Conservation (phyloP, 2,113 vertebrate species). For the Phaetusa simplex region DNA sequence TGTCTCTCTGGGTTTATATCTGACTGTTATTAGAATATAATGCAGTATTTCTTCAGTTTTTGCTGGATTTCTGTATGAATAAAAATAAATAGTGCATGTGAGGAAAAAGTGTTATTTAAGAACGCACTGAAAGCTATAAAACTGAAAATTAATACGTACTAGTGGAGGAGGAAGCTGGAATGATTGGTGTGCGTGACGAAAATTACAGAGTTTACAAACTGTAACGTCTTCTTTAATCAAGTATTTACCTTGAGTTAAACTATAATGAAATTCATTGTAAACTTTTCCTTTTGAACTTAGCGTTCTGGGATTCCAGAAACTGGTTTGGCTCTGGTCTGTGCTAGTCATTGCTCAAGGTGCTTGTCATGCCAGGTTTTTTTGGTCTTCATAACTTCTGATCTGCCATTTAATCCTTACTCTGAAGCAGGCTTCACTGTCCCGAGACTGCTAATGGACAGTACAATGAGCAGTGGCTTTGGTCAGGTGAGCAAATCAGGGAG, state of each 20-base stretch:
- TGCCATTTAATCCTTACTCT: not conserved
- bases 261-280: not conserved
- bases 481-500: not conserved
- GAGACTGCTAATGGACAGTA: not conserved
- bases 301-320: not conserved
- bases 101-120: constrained; percentile 28
- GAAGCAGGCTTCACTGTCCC: not conserved
- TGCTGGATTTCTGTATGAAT: not conserved
- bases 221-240: constrained; percentile 26
- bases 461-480: not conserved
- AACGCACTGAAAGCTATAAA: constrained; percentile 35
- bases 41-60: constrained; percentile 1
- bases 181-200: constrained; percentile 18
- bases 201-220: constrained; percentile 25
- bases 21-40: not conserved
- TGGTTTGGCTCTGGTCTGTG: not conserved
- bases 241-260: constrained; percentile 26
- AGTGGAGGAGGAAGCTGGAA: not conserved
- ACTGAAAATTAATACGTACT: not conserved
- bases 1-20: not conserved
- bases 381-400: not conserved
- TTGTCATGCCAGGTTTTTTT: not conserved
- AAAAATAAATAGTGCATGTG: not conserved
- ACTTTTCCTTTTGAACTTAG: constrained; percentile 1
- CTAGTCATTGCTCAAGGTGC: not conserved